These are phyloP conservation scores for Pocillopora grandis DNA, from an alignment of 92 coral and sea anemone genomes.

Conservation along the genomic window DNA sequence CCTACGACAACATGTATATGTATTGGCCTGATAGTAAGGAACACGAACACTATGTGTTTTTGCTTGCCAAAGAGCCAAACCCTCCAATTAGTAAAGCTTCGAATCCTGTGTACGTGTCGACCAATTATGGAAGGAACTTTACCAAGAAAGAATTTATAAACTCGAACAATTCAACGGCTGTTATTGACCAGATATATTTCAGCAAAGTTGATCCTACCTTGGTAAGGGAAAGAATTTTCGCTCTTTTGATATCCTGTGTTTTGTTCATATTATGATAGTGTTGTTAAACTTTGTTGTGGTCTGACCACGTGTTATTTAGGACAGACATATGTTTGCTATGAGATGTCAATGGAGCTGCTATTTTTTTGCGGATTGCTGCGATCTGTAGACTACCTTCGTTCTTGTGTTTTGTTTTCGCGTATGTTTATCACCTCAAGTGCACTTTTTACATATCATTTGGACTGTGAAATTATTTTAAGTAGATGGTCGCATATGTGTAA, in stretches of 20 bases:
- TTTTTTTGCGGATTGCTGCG: too few species aligned
- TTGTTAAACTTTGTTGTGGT: conserved; percentile 1
- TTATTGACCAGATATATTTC: conserved; percentile 57
- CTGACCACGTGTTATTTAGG: conserved; percentile 17
- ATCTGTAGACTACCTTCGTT: neutral
- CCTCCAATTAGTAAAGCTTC: neutral
- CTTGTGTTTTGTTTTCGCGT: neutral
- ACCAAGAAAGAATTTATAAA: conserved; percentile 16
- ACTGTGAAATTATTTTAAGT: neutral
- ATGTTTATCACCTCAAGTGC: conserved; percentile 12
- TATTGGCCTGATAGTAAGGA: conserved; percentile 50
- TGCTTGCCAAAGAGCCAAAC: conserved; percentile 47
- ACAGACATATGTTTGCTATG: neutral
- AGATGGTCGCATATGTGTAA: conserved; percentile 1
- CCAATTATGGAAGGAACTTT: conserved; percentile 60
- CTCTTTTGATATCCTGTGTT: neutral
- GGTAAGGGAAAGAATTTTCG: conserved; percentile 33
- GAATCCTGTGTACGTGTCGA: conserved; percentile 53
- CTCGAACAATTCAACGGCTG: neutral
- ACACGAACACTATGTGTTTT: conserved; percentile 34
- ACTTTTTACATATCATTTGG: neutral
- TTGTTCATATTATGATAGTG: neutral
- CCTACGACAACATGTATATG: conserved; percentile 42
- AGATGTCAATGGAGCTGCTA: neutral
- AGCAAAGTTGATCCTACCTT: conserved; percentile 54